Conservation (phyloP, 2,888 invertebrate genomes). For the Lymantria dispar region DNA sequence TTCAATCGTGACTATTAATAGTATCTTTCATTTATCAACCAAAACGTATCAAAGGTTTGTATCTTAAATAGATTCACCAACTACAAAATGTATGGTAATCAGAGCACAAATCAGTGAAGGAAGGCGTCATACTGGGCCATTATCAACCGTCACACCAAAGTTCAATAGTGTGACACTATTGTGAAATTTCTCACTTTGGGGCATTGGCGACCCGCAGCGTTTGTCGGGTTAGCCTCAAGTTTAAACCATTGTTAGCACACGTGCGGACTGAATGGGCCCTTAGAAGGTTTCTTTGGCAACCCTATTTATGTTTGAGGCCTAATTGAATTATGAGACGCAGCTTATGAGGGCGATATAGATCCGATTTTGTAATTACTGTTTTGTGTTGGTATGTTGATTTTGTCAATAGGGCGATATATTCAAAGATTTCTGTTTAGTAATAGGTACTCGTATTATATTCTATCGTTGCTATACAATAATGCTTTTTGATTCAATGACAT, state of each 20-base stretch:
- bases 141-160: slow-evolving; percentile 70
- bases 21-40: slow-evolving; percentile 34
- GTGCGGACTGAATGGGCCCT: slow-evolving; percentile 71
- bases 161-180: slow-evolving; percentile 73
- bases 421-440: too few relatives aligned
- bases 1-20: slow-evolving; percentile 20
- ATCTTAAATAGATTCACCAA: slow-evolving; percentile 47
- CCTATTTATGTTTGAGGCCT: slow-evolving; percentile 66
- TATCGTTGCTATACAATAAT: too few relatives aligned
- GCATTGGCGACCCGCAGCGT: slow-evolving; percentile 68
- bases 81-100: slow-evolving; percentile 56
- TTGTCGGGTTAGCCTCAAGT: slow-evolving; percentile 53
- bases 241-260: slow-evolving; percentile 63
- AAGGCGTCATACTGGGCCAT: slow-evolving; percentile 69
- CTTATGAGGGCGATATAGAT: slow-evolving; percentile 55
- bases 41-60: slow-evolving; percentile 41
- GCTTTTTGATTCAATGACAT: too few relatives aligned
- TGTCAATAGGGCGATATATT: slow-evolving; percentile 2
- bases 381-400: slow-evolving; percentile 24
- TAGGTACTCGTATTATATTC: too few relatives aligned
- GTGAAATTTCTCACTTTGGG: slow-evolving; percentile 71
- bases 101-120: slow-evolving; percentile 48
- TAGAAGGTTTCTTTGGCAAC: slow-evolving; percentile 62
- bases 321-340: slow-evolving; percentile 74
- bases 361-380: slow-evolving; percentile 54